phyloP scores from a whole-genome alignment of 2,113 vertebrate species.

The Rissa tridactyla region DNA sequence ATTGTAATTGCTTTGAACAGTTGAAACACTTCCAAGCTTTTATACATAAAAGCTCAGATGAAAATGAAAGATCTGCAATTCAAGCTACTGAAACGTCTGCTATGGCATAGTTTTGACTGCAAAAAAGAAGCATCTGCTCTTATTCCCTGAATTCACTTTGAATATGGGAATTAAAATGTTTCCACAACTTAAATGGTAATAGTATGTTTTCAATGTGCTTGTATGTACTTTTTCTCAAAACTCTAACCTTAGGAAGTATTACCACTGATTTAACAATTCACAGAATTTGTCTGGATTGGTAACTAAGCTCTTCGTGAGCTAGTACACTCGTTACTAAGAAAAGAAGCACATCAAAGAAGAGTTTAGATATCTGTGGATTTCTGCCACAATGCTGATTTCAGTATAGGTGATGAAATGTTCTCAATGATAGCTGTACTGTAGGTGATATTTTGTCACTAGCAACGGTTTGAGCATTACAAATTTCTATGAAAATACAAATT shows the following conservation, averaged over 20 bases:
- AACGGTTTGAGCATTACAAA: not conserved
- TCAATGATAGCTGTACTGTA: not conserved
- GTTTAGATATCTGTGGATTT: not conserved
- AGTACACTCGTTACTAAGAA: not conserved
- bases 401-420: not conserved
- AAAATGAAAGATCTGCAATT: slow-evolving; percentile 1
- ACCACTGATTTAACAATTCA: not conserved
- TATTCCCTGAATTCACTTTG: slow-evolving; percentile 6
- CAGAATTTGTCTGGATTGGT: not conserved
- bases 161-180: slow-evolving; percentile 26
- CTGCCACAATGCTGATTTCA: not conserved
- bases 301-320: not conserved
- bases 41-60: not conserved
- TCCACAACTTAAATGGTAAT: slow-evolving; percentile 3
- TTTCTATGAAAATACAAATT: not conserved
- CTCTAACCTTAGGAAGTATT: not conserved
- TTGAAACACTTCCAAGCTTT: slow-evolving; percentile 30
- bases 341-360: not conserved
- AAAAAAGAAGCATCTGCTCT: not conserved
- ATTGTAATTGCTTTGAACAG: slow-evolving; percentile 20
- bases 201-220: not conserved
- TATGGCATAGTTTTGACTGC: not conserved
- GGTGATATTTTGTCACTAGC: not conserved
- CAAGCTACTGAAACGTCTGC: not conserved
- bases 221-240: not conserved